A percentile compares a stretch with the other conserved stretches of the same genome.
Evolutionary conservation across 2,113 vertebrate species (phyloP).

Genomic region (Pachycephala philippinensis): DNA sequence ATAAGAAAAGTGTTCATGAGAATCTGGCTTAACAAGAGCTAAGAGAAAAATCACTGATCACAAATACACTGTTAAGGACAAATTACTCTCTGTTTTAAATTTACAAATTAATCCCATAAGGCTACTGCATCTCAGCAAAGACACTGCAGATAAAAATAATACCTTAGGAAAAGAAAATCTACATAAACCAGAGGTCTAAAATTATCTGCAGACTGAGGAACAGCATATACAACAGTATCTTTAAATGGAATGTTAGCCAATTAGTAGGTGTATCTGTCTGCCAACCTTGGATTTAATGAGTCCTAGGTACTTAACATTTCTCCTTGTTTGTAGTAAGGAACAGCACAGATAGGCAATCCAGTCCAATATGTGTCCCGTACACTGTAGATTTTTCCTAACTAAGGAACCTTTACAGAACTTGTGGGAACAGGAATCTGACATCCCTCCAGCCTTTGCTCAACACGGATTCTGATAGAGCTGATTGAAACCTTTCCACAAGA

Average conservation of each 20-base stretch:
- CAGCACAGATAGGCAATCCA: not conserved
- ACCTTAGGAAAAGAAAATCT: not conserved
- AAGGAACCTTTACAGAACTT: not conserved
- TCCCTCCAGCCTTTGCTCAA: not conserved
- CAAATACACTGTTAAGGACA: not conserved
- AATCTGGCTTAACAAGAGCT: not conserved
- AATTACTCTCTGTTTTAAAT: not conserved
- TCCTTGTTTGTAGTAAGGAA: not conserved
- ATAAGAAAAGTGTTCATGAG: constrained; percentile 2
- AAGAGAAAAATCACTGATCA: not conserved
- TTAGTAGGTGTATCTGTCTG: not conserved
- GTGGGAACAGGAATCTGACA: not conserved
- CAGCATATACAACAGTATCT: not conserved
- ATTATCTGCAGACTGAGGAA: constrained; percentile 3
- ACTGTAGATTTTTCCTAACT: not conserved
- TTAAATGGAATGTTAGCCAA: constrained; percentile 9
- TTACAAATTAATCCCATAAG: not conserved
- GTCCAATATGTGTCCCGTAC: not conserved
- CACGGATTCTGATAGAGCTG: not conserved
- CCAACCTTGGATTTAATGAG: not conserved
- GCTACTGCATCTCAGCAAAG: not conserved
- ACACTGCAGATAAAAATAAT: not conserved
- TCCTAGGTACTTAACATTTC: not conserved
- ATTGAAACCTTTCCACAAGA: not conserved
- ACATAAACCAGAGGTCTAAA: not conserved